Base-by-base conservation (phyloP, 2,888 invertebrate species). In the Stenodema calcarata region DNA sequence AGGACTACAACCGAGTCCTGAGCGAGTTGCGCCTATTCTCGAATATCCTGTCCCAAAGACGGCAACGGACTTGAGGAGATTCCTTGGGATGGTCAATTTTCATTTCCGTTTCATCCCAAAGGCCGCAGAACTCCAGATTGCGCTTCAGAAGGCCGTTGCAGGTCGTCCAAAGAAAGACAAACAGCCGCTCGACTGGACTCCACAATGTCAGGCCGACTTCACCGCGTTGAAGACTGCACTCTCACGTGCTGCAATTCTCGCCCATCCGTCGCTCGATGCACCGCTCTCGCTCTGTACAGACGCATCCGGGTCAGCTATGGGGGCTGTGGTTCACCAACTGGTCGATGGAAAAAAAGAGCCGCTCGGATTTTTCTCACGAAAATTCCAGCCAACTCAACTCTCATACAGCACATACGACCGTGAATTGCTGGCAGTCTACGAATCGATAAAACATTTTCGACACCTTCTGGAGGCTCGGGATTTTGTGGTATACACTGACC, bases 1-100 rank as follows among this genome's bases (percentile, higher is more conserved):
- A 18, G 89, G 89, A 12, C 80, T 86, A 3, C 14, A 14, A 23
- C 88, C 89, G 3, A 41, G 41, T 3, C 76, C 83, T 23, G 70
- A 82, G 18, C 42, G 79, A 70, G 86, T 89, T 44, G 35, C 47
- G 76, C 76, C 85, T 1, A 47, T 88, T 16, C 62, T 23, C 11
- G 82, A 85, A 16, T 87, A 79, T 62, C 82, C 82, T 11, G 16
- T 44, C 41, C 79, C 79, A 11, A 44, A 79, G 23, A 79, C 87
- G 11, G 9, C 79, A 18, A 16, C 79, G 11, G 79, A 79, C 12
- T 47, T 79, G 27, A 12, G 90, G 4, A 87, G 89, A 6, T 91
- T 90, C 87, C 75, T 91, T 0, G 91, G 90, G 0, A 90, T 91
- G 90, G n/a, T n/a, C n/a, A n/a, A n/a, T n/a, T n/a, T n/a, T n/a